Evolutionary conservation across 2,797 vertebrate species (phyloP).

Genomic region (Darevskia nairensis): DNA sequence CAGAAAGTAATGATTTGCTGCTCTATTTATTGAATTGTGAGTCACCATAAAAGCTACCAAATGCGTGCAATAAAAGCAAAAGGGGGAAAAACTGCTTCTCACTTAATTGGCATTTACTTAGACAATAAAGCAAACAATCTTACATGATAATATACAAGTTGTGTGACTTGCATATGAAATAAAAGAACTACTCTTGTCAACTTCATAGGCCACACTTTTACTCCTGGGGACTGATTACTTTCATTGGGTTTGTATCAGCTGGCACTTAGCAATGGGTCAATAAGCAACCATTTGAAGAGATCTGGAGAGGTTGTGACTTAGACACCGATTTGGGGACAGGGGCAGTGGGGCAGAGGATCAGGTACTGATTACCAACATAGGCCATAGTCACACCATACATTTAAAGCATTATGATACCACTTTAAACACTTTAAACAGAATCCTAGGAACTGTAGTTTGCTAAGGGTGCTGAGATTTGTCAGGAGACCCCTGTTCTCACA

Average conservation of each 20-base stretch:
- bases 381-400: too few relatives aligned
- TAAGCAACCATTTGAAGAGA: neutral
- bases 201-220: neutral
- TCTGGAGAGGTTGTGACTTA: too few relatives aligned
- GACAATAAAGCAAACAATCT: constrained; percentile 7
- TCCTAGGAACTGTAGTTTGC: too few relatives aligned
- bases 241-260: neutral
- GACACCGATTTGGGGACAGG: too few relatives aligned
- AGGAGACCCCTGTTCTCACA: too few relatives aligned
- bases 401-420: too few relatives aligned
- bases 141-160: neutral
- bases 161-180: neutral
- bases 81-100: neutral
- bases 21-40: constrained; percentile 49
- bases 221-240: neutral
- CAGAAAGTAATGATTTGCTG: constrained; percentile 41
- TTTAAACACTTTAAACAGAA: too few relatives aligned
- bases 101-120: constrained; percentile 35
- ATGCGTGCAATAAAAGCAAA: constrained; percentile 43
- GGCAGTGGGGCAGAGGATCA: too few relatives aligned
- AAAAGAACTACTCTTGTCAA: neutral
- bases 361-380: too few relatives aligned
- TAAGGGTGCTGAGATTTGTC: too few relatives aligned
- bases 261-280: too few relatives aligned
- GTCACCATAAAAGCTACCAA: constrained; percentile 53